phyloP scores from a whole-genome alignment of 2,888 invertebrate species.

The Cephus spinipes region DNA sequence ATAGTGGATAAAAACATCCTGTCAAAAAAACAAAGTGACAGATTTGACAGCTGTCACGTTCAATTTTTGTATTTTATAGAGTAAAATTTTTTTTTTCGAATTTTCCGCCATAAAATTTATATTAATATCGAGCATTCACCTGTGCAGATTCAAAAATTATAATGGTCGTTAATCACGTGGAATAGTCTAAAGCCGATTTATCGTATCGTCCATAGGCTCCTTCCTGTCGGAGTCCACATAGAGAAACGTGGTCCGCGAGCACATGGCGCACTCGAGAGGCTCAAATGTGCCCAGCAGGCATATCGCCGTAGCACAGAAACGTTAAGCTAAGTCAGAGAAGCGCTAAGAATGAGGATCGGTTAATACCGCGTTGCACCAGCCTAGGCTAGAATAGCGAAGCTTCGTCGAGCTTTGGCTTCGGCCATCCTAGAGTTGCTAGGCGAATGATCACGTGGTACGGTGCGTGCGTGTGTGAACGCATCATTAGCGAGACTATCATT shows the following conservation, averaged over 20 bases:
- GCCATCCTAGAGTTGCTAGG: constrained; percentile 43
- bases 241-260: not conserved
- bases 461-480: constrained; percentile 56
- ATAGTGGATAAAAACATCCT: too few species aligned
- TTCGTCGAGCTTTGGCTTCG: constrained; percentile 16
- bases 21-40: too few species aligned
- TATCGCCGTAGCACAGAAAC: not conserved
- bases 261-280: not conserved
- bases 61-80: not conserved
- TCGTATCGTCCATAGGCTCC: not conserved
- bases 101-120: not conserved
- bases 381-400: constrained; percentile 20
- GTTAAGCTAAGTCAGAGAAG: not conserved
- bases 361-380: not conserved
- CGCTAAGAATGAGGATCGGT: not conserved
- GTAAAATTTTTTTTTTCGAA: not conserved
- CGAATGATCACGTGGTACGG: constrained; percentile 37
- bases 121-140: too few species aligned
- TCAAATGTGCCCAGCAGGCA: not conserved
- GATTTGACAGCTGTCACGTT: not conserved
- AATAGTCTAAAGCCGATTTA: not conserved
- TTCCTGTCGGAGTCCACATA: not conserved
- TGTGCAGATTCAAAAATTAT: not conserved
- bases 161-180: not conserved
- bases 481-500: constrained; percentile 66